Conservation (phyloP, 2,888 invertebrate genomes). For the Synergus gifuensis region DNA sequence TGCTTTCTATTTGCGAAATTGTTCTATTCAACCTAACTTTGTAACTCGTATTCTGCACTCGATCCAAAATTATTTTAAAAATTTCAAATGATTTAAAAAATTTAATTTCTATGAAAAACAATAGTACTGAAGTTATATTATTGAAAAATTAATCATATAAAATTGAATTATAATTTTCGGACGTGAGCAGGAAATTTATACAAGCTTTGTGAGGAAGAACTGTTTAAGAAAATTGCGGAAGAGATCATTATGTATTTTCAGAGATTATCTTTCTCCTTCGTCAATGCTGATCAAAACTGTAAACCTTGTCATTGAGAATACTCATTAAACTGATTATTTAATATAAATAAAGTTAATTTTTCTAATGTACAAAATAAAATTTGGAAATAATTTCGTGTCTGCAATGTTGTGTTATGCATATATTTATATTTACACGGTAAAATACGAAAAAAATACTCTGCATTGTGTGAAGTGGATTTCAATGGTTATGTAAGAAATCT, state of each 20-base stretch:
- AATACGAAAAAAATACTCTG: slow-evolving; percentile 32
- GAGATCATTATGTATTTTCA: slow-evolving; percentile 21
- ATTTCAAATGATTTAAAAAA: no score
- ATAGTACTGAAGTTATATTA: no score
- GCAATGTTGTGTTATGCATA: neutral
- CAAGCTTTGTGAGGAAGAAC: neutral
- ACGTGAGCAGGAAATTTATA: neutral
- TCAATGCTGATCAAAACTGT: slow-evolving; percentile 6
- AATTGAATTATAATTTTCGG: neutral
- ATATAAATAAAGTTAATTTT: slow-evolving; percentile 72
- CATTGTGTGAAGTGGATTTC: neutral
- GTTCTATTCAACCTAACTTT: neutral
- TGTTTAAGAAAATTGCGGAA: neutral
- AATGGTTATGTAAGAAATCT: slow-evolving; percentile 5
- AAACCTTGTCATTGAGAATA: neutral
- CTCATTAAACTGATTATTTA: slow-evolving; percentile 62
- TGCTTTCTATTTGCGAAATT: neutral
- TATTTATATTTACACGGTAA: slow-evolving; percentile 21
- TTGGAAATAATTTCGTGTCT: neutral
- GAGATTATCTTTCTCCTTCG: neutral
- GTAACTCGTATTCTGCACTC: neutral
- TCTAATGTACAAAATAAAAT: slow-evolving; percentile 71
- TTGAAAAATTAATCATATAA: neutral
- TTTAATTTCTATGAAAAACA: no score
- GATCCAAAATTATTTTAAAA: neutral